Evolutionary conservation across 1,140 invertebrate species (phyloP).

Genomic region (Rhagoletis pomonella): DNA sequence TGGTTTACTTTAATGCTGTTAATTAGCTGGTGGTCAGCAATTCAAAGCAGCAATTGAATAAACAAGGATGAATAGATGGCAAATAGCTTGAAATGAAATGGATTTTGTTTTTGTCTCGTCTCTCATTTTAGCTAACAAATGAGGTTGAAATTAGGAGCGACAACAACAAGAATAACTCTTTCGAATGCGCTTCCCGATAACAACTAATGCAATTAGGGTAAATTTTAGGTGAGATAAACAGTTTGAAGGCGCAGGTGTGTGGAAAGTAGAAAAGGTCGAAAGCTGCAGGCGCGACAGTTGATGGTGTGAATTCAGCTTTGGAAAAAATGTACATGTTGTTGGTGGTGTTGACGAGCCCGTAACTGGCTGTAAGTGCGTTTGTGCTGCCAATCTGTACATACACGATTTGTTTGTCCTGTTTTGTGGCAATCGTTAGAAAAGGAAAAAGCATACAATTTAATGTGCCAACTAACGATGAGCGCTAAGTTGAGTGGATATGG

Average conservation of each 20-base stretch:
- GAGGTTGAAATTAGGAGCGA: background rate
- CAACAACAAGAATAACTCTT: background rate
- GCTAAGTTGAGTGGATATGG: background rate
- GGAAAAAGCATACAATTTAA: background rate
- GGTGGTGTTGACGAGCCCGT: no score
- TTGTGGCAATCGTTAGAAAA: conserved; percentile 1
- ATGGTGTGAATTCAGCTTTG: no score
- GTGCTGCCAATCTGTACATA: no score
- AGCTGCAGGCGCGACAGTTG: no score
- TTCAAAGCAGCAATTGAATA: conserved; percentile 49
- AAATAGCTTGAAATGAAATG: conserved; percentile 23
- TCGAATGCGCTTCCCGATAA: background rate
- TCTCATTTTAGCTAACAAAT: conserved; percentile 19
- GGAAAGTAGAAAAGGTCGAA: background rate
- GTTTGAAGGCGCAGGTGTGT: background rate
- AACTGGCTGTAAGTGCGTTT: no score
- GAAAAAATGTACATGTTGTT: no score
- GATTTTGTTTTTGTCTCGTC: background rate
- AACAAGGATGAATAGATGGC: conserved; percentile 43
- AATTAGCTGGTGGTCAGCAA: conserved; percentile 50
- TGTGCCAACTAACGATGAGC: background rate
- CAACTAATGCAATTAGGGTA: conserved; percentile 18
- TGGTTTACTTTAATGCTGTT: conserved; percentile 36
- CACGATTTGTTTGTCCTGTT: background rate
- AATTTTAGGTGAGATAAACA: conserved; percentile 1